phyloP scores from a whole-genome alignment of 2,113 vertebrate genomes.

The Cygnus atratus region DNA sequence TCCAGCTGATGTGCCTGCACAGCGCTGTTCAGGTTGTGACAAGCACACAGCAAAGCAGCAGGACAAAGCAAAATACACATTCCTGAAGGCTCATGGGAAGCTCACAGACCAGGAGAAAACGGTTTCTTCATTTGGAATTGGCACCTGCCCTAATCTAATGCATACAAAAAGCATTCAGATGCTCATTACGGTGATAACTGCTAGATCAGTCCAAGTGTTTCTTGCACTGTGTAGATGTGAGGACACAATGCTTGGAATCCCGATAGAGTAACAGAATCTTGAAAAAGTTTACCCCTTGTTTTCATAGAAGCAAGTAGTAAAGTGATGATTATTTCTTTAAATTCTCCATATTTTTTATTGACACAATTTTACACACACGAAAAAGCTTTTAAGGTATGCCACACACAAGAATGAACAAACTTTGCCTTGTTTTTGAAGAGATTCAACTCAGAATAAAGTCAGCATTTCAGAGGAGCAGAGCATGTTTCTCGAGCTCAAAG shows the following conservation, averaged over 20 bases:
- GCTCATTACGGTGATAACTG: too few relatives aligned
- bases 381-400: background rate
- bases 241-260: background rate
- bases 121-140: background rate
- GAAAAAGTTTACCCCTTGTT: background rate
- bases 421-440: background rate
- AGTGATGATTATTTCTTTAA: background rate
- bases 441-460: background rate
- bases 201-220: too few relatives aligned
- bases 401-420: background rate
- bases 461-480: background rate
- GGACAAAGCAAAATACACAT: background rate
- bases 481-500: background rate
- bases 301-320: background rate
- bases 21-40: fast-evolving
- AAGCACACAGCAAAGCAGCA: fast-evolving
- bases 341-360: background rate
- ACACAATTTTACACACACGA: background rate
- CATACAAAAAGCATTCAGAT: background rate
- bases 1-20: too few relatives aligned
- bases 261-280: fast-evolving
- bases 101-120: background rate
- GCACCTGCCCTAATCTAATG: background rate
- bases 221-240: background rate
- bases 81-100: background rate